These are phyloP conservation scores for Sakesphorus luctuosus DNA, from an alignment of 2,113 vertebrate genomes.

Conservation along the genomic window DNA sequence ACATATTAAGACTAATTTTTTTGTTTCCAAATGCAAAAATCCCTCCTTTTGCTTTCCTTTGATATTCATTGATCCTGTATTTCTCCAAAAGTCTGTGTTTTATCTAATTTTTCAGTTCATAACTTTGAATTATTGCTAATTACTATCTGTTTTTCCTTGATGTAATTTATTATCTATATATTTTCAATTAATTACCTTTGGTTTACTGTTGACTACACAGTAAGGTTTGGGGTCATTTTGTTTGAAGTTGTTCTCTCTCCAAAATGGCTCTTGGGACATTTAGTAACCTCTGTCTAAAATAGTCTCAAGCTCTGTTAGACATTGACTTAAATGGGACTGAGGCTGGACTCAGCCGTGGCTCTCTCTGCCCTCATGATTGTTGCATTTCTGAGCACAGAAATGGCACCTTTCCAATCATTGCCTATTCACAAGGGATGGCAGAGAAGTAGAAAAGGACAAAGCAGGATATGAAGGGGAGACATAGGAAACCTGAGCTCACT, in stretches of 20 bases:
- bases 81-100: not conserved
- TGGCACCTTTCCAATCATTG: not conserved
- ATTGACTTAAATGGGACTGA: not conserved
- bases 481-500: slow-evolving; percentile 23
- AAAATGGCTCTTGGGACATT: not conserved
- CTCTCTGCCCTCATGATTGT: not conserved
- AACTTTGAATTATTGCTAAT: not conserved
- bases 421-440: not conserved
- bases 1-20: not conserved
- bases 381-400: not conserved
- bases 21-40: not conserved
- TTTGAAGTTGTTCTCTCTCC: not conserved
- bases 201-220: not conserved
- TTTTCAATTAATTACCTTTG: not conserved
- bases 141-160: not conserved
- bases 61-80: not conserved
- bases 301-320: not conserved
- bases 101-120: not conserved
- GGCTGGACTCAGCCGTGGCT: not conserved
- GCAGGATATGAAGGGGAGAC: not conserved
- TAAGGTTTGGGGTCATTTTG: not conserved
- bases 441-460: not conserved
- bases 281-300: not conserved
- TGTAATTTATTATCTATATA: not conserved
- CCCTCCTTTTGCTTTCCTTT: not conserved